Percentiles rank a stretch among this genome's conserved stretches.
Conservation (phyloP, 1,140 invertebrate genomes). For the Choristoneura fumiferana region DNA sequence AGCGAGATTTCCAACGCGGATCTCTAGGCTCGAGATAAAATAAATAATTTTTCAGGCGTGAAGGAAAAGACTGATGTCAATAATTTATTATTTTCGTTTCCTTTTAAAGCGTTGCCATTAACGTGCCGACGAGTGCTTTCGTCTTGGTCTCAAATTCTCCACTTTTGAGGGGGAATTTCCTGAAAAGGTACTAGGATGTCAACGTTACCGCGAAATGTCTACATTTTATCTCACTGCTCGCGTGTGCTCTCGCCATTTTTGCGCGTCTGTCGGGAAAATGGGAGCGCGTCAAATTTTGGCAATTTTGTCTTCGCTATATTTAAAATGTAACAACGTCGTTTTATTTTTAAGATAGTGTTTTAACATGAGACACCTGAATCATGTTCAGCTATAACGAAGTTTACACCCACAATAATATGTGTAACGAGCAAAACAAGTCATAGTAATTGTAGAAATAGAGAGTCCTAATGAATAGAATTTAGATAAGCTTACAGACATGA, state of each 20-base stretch:
- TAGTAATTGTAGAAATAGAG: too few relatives aligned
- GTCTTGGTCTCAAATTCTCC: constrained; percentile 40
- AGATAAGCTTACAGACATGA: too few relatives aligned
- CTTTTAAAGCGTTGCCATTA: constrained; percentile 64
- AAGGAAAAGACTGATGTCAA: constrained; percentile 61
- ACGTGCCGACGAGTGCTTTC: constrained; percentile 50
- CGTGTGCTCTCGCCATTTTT: constrained; percentile 6
- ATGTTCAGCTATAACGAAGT: too few relatives aligned
- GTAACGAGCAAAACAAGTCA: too few relatives aligned
- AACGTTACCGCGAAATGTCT: constrained; percentile 35
- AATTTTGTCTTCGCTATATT: constrained; percentile 3
- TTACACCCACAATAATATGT: too few relatives aligned
- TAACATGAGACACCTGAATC: too few relatives aligned
- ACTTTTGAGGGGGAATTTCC: constrained; percentile 40
- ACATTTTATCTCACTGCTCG: constrained; percentile 41
- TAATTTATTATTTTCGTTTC: constrained; percentile 71
- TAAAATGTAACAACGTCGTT: too few relatives aligned
- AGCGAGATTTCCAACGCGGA: constrained; percentile 36
- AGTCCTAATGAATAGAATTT: too few relatives aligned
- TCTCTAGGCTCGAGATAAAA: constrained; percentile 34
- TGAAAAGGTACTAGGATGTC: constrained; percentile 31
- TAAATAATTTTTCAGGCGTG: constrained; percentile 47
- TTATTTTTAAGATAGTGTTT: too few relatives aligned
- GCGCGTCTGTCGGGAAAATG: constrained; percentile 10
- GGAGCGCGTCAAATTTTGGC: constrained; percentile 30